Percentiles rank a stretch among this genome's conserved stretches.
Evolutionary conservation across 2,113 vertebrate genomes (phyloP).

Genomic region (Meles meles): DNA sequence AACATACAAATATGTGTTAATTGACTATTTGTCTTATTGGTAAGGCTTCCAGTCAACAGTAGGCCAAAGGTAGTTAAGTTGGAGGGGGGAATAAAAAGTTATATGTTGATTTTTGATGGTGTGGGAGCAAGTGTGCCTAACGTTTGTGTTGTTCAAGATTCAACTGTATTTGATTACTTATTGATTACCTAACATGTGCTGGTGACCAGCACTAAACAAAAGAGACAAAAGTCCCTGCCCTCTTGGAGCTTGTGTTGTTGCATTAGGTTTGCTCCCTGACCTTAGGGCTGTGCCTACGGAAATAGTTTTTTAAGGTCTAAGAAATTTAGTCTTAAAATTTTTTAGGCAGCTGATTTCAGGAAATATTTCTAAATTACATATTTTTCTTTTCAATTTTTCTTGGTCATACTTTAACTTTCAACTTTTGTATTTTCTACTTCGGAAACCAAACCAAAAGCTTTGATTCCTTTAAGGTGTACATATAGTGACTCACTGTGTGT

Average conservation of each 20-base stretch:
- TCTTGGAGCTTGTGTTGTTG: not conserved
- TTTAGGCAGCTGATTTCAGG: not conserved
- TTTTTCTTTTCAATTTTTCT: not conserved
- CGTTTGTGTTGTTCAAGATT: not conserved
- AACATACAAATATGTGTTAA: not conserved
- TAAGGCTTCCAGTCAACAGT: not conserved
- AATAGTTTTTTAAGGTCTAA: not conserved
- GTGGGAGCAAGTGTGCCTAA: not conserved
- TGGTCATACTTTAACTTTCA: not conserved
- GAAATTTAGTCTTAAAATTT: not conserved
- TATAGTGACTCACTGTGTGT: not conserved
- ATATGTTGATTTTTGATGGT: not conserved
- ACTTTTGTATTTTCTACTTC: slow-evolving; percentile 43
- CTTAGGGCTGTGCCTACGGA: not conserved
- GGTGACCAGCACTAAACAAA: not conserved
- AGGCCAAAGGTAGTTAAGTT: not conserved
- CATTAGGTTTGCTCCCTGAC: not conserved
- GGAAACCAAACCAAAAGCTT: slow-evolving; percentile 1
- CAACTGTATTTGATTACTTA: not conserved
- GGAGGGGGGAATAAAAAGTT: not conserved
- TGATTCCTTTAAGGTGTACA: not conserved
- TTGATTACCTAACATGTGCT: not conserved
- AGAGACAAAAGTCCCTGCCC: not conserved
- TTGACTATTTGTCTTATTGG: not conserved
- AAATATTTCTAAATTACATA: not conserved